Base-by-base conservation (phyloP, 2,888 invertebrate species). In the Lasioglossum lativentre region DNA sequence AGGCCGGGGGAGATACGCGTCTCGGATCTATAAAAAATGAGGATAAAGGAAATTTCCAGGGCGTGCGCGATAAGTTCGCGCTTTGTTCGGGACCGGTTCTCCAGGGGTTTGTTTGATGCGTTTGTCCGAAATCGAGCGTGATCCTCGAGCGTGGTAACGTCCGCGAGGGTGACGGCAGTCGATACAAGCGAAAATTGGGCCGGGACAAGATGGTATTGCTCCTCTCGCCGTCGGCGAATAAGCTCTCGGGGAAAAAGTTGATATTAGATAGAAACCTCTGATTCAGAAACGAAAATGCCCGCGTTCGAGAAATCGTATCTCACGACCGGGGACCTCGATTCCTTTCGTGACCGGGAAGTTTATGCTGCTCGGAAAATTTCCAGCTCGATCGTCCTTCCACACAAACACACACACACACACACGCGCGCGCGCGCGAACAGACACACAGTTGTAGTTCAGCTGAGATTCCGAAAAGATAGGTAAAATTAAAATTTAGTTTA, bases 161-260 rank as follows among this genome's bases (percentile, higher is more conserved):
- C 66, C 75, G 85, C 79, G 78, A 82, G 75, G 81, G 83, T 81
- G 86, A 83, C 73, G 88, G 78, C 88, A 86, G 76, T 72, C 81
- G 85, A 89, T 89, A 88, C 89, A 85, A 73, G 70, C 63, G 84
- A 81, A 83, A 75, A 89, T 88, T 86, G 89, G 75, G 88, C 71
- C 83, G 85, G 82, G 86, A 76, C 75, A 63, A 79, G 73, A 88
- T 81, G 88, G 88, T 88, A 86, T 87, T 88, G 70, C 42, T 75
- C 56, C 78, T 34, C 80, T 73, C 84, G 79, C n/a, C 85, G 45
- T 81, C 79, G 81, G 75, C 85, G 87, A 88, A 88, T 87, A 85
- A 85, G 88, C 83, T 81, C 80, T 75, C 34, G 52, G 59, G 30
- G 45, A 79, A 76, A 82, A 88, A 85, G 27, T 79, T 75, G 83